Evolutionary conservation across 2,888 invertebrate species (phyloP).

Genomic region (Polyploca ridens): DNA sequence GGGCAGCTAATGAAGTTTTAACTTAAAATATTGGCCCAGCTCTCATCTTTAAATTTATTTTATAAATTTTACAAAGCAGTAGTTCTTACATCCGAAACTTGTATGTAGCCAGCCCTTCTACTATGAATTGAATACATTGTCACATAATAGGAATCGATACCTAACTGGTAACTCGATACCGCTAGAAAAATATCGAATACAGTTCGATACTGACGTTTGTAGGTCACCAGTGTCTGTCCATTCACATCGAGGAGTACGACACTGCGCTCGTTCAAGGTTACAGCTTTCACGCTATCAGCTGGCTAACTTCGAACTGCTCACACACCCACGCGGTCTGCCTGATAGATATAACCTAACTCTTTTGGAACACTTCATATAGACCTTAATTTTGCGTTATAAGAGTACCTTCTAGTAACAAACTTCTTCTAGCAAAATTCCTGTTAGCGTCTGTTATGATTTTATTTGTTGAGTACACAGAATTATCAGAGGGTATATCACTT

Average conservation of each 20-base stretch:
- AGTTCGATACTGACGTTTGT: constrained; percentile 61
- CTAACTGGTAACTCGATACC: constrained; percentile 38
- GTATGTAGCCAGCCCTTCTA: neutral
- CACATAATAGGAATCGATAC: constrained; percentile 22
- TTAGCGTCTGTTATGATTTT: too few species aligned
- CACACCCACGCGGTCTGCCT: constrained; percentile 1
- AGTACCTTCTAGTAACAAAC: too few species aligned
- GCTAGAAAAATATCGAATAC: constrained; percentile 53
- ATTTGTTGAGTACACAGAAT: too few species aligned
- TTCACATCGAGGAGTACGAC: constrained; percentile 57
- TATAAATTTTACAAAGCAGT: too few species aligned
- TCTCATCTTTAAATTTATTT: too few species aligned
- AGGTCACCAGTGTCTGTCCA: constrained; percentile 61
- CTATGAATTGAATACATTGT: constrained; percentile 6
- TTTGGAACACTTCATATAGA: too few species aligned
- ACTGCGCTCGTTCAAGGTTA: constrained; percentile 66
- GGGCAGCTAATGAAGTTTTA: too few species aligned
- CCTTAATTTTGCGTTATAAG: too few species aligned
- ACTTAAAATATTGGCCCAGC: too few species aligned
- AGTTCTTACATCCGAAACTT: too few species aligned
- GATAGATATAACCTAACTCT: neutral
- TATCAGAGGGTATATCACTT: too few species aligned
- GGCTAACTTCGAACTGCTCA: constrained; percentile 25
- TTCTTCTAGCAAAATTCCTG: too few species aligned
- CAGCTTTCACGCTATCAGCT: constrained; percentile 69